These are phyloP conservation scores for Rattus rattus DNA, from an alignment of 2,113 vertebrate species.

Conservation along the genomic window DNA sequence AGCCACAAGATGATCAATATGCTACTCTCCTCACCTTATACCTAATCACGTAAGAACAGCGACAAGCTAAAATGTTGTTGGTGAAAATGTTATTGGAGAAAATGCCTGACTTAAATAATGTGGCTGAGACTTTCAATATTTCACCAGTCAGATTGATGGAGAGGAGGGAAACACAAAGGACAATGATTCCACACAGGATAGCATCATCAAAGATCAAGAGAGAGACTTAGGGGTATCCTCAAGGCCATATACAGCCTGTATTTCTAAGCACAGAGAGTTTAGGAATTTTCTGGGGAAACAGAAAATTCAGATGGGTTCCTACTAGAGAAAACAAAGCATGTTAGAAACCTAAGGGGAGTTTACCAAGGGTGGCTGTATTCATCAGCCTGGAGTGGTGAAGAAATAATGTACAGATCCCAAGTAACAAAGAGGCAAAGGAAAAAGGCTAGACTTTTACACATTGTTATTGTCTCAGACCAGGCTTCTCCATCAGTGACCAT, in stretches of 20 bases:
- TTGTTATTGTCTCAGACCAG: background rate
- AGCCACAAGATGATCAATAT: background rate
- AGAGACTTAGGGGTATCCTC: background rate
- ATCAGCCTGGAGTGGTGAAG: background rate
- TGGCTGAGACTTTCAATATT: background rate
- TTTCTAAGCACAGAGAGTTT: background rate
- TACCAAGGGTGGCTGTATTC: background rate
- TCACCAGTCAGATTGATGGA: background rate
- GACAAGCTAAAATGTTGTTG: background rate
- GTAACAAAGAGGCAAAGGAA: background rate
- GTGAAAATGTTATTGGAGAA: background rate
- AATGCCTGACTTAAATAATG: background rate
- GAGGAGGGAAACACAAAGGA: background rate
- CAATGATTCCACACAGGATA: background rate
- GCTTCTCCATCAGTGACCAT: background rate
- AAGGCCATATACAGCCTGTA: background rate
- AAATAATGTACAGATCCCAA: background rate
- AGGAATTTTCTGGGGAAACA: background rate
- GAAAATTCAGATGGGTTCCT: background rate
- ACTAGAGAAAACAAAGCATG: background rate
- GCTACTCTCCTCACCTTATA: no score
- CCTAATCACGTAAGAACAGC: background rate
- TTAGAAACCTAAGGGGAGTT: background rate
- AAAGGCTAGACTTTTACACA: background rate
- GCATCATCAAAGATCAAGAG: background rate